Evolutionary conservation across 2,113 vertebrate species (phyloP).

Genomic region (Lepus americanus): DNA sequence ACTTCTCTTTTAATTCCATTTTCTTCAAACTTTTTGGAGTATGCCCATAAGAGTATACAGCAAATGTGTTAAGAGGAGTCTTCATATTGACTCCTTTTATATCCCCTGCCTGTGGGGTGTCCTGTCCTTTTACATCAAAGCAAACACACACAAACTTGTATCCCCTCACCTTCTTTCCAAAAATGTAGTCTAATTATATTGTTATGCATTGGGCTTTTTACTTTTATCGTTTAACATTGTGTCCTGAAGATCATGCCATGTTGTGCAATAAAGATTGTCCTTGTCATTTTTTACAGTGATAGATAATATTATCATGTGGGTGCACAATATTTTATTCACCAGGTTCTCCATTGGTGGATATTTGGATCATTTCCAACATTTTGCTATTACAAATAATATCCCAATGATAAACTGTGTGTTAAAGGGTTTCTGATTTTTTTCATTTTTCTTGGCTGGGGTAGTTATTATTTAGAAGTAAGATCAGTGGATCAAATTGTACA

Average conservation of each 20-base stretch:
- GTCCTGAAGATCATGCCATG: neutral
- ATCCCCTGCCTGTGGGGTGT: neutral
- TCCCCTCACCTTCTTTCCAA: neutral
- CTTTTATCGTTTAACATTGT: constrained; percentile 25
- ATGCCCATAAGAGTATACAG: neutral
- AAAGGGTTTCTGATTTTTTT: neutral
- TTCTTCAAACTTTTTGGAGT: no score
- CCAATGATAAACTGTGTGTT: neutral
- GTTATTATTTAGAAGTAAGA: neutral
- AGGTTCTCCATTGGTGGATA: neutral
- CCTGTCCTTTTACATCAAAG: neutral
- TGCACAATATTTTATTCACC: neutral
- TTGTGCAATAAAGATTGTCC: neutral
- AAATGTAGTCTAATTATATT: neutral
- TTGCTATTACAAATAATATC: neutral
- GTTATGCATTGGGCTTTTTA: neutral
- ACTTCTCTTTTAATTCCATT: no score
- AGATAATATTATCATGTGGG: neutral
- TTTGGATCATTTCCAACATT: neutral
- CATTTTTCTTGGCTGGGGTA: neutral
- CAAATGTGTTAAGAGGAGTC: neutral
- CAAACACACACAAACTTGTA: neutral
- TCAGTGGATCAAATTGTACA: neutral
- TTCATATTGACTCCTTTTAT: neutral
- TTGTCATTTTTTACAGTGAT: neutral